Conservation (phyloP, 2,113 vertebrate species). For the Choloepus hoffmanni region DNA sequence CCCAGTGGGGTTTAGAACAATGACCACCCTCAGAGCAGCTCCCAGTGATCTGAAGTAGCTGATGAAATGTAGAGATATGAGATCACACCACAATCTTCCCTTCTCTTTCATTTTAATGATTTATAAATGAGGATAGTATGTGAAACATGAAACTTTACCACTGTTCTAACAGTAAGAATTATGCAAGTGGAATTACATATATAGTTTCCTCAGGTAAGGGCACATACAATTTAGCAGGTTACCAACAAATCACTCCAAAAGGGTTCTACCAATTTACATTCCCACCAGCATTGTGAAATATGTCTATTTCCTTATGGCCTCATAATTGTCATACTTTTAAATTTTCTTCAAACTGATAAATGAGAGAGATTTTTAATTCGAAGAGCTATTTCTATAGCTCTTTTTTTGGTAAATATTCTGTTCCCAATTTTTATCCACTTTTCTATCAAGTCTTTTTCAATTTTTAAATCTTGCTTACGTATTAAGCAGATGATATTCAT, state of each 20-base stretch:
- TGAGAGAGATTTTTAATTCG: background rate
- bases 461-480: background rate
- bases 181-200: background rate
- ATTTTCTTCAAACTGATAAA: background rate
- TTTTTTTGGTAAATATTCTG: background rate
- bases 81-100: background rate
- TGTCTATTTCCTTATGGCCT: background rate
- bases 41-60: no score
- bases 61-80: no score
- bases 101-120: background rate
- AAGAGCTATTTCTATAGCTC: background rate
- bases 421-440: background rate
- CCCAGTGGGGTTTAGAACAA: no score
- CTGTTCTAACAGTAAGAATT: background rate
- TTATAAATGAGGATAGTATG: background rate
- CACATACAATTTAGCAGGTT: background rate
- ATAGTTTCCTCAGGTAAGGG: background rate
- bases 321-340: background rate
- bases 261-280: background rate
- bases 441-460: background rate
- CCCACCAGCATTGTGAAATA: background rate
- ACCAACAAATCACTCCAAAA: background rate
- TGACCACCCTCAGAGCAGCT: no score
- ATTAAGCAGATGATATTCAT: no score
- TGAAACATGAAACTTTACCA: background rate